Percentiles rank a stretch among this genome's conserved stretches.
Conservation (phyloP, 2,797 vertebrate genomes). For the Lutjanus campechanus region DNA sequence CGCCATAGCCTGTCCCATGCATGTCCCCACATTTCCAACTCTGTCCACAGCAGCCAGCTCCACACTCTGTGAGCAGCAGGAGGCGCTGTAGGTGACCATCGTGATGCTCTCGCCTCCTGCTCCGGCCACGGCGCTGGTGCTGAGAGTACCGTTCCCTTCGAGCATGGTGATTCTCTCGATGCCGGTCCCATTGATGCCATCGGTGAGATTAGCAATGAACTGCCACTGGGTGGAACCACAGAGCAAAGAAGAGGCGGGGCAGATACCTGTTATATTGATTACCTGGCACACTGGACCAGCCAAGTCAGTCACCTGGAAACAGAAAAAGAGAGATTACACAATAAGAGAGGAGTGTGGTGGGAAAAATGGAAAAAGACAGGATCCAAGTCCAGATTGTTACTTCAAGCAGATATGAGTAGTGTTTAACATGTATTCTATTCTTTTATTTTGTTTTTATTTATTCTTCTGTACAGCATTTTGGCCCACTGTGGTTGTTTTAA, state of each 20-base stretch:
- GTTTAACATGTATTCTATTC: no score
- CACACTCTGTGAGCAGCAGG: conserved; percentile 78
- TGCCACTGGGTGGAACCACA: conserved; percentile 73
- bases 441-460: no score
- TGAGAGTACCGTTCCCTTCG: conserved; percentile 73
- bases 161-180: conserved; percentile 59
- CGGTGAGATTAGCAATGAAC: conserved; percentile 65
- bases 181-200: conserved; percentile 77
- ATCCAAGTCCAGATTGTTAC: not conserved
- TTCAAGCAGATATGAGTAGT: no score
- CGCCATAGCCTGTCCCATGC: conserved; percentile 46
- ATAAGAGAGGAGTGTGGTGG: no score
- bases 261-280: conserved; percentile 26
- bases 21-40: conserved; percentile 78
- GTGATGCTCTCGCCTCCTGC: conserved; percentile 66
- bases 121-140: conserved; percentile 45
- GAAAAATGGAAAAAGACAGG: not conserved
- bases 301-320: conserved; percentile 72
- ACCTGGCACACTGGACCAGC: conserved; percentile 39
- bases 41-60: conserved; percentile 74
- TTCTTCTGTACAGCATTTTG: no score
- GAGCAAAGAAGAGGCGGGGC: conserved; percentile 48
- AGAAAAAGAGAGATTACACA: not conserved
- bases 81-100: conserved; percentile 67
- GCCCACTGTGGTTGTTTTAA: no score